Conservation (phyloP, 1,140 invertebrate species). For the Physella acuta region DNA sequence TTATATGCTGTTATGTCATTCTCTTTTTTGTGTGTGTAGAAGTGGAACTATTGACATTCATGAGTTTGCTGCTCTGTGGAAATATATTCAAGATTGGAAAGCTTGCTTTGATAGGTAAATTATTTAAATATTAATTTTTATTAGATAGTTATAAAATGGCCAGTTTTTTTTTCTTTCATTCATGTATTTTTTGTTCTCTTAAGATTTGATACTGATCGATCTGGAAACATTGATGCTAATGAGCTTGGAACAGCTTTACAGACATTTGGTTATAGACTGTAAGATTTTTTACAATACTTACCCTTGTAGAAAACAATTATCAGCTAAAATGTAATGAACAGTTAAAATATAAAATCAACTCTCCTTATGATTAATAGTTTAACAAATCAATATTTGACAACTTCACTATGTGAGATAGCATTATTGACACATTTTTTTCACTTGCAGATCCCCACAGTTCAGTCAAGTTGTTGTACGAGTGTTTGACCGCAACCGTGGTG, state of each 20-base stretch:
- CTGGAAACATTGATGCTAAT: conserved; percentile 58
- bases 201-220: conserved; percentile 60
- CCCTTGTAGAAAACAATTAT: too few species aligned
- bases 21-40: too few species aligned
- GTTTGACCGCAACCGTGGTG: conserved; percentile 50
- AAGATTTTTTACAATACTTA: too few species aligned
- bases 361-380: too few species aligned
- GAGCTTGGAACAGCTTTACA: conserved; percentile 57
- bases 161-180: too few species aligned
- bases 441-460: conserved; percentile 57
- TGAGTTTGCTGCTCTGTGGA: conserved; percentile 94
- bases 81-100: conserved; percentile 97
- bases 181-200: conserved; percentile 37
- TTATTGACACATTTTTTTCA: too few species aligned
- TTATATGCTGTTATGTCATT: too few species aligned
- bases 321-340: too few species aligned
- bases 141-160: too few species aligned
- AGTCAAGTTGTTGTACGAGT: conserved; percentile 49
- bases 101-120: conserved; percentile 78
- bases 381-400: too few species aligned
- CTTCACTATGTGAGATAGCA: too few species aligned
- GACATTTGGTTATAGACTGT: conserved; percentile 60
- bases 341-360: too few species aligned
- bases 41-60: conserved; percentile 88
- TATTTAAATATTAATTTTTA: conserved; percentile 12